Conservation (phyloP, 2,113 vertebrate species). For the Otus sunia region DNA sequence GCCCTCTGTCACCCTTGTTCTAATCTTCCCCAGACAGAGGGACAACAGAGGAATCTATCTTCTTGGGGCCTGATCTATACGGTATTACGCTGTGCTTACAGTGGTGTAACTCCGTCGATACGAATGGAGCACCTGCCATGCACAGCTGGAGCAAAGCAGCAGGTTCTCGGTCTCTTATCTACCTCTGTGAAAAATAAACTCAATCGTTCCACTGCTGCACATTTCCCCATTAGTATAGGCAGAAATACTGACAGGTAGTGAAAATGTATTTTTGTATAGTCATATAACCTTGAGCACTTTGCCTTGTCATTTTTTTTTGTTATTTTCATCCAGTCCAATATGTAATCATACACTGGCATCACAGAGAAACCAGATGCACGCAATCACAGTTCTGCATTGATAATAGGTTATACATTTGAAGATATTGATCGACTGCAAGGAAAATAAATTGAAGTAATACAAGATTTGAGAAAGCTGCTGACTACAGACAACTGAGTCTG, state of each 20-base stretch:
- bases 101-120: background rate
- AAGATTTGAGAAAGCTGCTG: constrained; percentile 49
- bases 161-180: background rate
- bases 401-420: constrained; percentile 45
- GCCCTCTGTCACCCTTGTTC: background rate
- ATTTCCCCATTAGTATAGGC: background rate
- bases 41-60: background rate
- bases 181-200: background rate
- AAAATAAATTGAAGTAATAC: constrained; percentile 53
- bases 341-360: constrained; percentile 31
- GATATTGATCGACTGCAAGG: constrained; percentile 25
- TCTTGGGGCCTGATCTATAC: background rate
- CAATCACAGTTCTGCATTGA: constrained; percentile 10
- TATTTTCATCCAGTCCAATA: constrained; percentile 25
- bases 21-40: background rate
- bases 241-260: background rate
- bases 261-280: background rate
- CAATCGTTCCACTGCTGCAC: background rate
- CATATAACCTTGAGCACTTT: constrained; percentile 28
- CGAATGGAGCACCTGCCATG: background rate
- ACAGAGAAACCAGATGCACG: constrained; percentile 7
- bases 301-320: constrained; percentile 8
- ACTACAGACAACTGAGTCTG: constrained; percentile 18
- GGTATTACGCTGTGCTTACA: background rate
- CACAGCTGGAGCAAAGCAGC: background rate